Conservation (phyloP, 2,113 vertebrate genomes). For the Tursiops truncatus region DNA sequence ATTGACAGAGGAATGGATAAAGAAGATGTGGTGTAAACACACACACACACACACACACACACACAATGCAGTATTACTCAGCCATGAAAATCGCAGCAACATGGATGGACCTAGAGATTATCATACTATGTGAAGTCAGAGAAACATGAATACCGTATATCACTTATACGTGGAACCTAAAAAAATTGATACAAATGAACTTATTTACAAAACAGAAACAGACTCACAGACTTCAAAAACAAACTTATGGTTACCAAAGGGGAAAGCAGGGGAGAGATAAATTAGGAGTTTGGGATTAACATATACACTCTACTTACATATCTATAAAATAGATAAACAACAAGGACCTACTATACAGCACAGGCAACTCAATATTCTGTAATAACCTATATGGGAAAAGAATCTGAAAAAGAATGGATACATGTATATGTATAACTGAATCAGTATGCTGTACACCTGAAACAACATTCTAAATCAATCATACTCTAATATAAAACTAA, state of each 20-base stretch:
- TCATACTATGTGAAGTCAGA: not conserved
- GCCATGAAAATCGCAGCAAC: not conserved
- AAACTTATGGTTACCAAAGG: not conserved
- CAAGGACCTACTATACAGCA: not conserved
- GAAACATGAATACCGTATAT: not conserved
- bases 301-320: not conserved
- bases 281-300: not conserved
- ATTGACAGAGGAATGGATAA: not conserved
- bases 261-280: not conserved
- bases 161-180: not conserved
- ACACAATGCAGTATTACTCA: not conserved
- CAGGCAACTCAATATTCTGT: not conserved
- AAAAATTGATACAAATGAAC: not conserved
- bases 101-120: not conserved
- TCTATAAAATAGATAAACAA: not conserved
- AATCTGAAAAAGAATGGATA: not conserved
- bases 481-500: not conserved
- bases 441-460: not conserved
- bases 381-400: not conserved
- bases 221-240: not conserved
- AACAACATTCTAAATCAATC: not conserved
- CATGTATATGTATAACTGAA: not conserved
- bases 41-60: not conserved
- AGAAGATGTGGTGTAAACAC: not conserved
- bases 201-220: not conserved